Base-by-base conservation (phyloP, 1,140 invertebrate genomes). In the Colletes latitarsis region DNA sequence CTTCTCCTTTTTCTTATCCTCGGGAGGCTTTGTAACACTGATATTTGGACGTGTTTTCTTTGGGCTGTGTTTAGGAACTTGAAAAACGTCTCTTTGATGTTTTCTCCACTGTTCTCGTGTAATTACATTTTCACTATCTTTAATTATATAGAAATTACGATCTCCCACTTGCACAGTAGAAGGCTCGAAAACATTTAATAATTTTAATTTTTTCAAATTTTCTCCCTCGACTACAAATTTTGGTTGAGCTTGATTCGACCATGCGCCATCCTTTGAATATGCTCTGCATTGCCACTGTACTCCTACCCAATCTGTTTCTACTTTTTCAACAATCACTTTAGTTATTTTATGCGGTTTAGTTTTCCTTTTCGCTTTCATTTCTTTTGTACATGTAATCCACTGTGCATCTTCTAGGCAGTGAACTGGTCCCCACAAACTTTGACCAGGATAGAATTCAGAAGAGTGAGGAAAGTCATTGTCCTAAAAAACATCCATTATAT, bases 91-190 rank as follows among this genome's bases (percentile, higher is more conserved):
- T 75, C 91, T 90, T 64, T 94, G 92, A 39, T 91, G 90, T 52
- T 93, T 93, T n/a, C 93, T 91, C 95, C 95, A 96, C 68, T 95
- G 94, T 71, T 95, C 94, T 52, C 94, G 91, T 0, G 93, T 94
- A 60, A 95, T 92, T 12, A 95, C 90, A 53, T 92, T 91, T 81
- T 96, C 96, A 52, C 91, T 90, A 10, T 94, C 94, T 89, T 94
- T 95, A 46, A 96, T 93, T 1, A 93, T 92, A 91, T 96, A 96
- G 86, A 94, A 95, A 88, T 96, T 96, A 80, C 96, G 94, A 93
- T 98, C 97, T 63, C 97, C 97, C 55, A 98, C 96, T 94, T 98
- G 97, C 63, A 97, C 94, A 63, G 97, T 97, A 89, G 97, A 98
- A n/a, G 97, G 96, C 87, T 97, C 96, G 89, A 98, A 98, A 30